Base-by-base conservation (phyloP, 2,888 invertebrate genomes). In the Eupelmus urozonus region DNA sequence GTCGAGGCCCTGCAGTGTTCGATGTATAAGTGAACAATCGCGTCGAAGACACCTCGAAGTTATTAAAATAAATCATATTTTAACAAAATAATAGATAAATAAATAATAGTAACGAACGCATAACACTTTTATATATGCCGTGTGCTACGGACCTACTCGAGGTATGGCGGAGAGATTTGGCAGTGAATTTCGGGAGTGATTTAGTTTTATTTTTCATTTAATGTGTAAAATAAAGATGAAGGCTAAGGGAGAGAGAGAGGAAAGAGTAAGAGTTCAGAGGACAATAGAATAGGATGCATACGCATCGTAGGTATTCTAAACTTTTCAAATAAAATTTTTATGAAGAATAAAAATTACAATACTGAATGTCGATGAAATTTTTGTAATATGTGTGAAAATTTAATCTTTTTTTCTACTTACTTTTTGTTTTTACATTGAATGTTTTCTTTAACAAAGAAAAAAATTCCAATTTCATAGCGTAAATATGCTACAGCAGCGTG, bases 261-360 rank as follows among this genome's bases (percentile, higher is more conserved):
- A 29, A 59, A 65, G 59, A 16, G 5, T 11, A 53, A 25, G 27
- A 78, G 62, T 51, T 53, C 27, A n/a, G 42, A 63, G 63, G 77
- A 78, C 67, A 79, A 78, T 76, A 82, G 79, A 79, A 76, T 49
- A 76, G 81, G 82, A 82, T 72, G 78, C 84, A 83, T 81, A 85
- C 83, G 83, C 82, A 82, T 83, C 77, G 80, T 78, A 74, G 53
- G 51, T 29, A 55, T 20, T 62, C 20, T 62, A 59, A 66, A 63
- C 51, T 34, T 69, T 69, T 40, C 18, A 27, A 70, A 49, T 20
- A 23, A 59, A 55, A 3, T 53, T 71, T 51, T 62, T 3, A 4
- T 20, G 20, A 55, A 62, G 34, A 63, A 18, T 57, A 49, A 49
- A 67, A 75, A 75, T 59, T 51, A 34, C 40, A 1, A 13, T 34